Evolutionary conservation across 1,140 invertebrate genomes (phyloP).

Genomic region (Elysia chlorotica): DNA sequence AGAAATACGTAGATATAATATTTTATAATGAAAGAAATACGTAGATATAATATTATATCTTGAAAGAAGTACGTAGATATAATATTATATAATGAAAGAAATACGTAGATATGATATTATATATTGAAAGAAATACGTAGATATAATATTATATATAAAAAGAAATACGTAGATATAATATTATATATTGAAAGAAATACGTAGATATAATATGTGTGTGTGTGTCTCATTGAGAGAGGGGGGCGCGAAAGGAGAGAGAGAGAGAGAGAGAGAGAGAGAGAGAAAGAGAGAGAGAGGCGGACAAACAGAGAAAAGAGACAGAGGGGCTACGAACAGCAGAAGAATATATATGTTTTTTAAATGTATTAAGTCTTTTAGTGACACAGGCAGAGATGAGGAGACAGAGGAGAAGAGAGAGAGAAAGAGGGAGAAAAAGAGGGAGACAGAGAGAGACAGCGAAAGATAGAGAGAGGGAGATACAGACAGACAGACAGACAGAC

Average conservation of each 20-base stretch:
- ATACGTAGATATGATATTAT: too few species aligned
- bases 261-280: not conserved
- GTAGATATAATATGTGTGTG: not conserved
- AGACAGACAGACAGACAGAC: constrained; percentile 5
- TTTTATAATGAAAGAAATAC: too few species aligned
- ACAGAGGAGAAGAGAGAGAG: not conserved
- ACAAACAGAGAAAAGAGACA: too few species aligned
- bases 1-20: too few species aligned
- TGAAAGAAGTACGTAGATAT: too few species aligned
- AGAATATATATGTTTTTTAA: not conserved
- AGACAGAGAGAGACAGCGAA: constrained; percentile 1
- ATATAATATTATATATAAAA: too few species aligned
- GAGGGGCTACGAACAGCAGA: not conserved
- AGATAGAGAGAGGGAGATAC: not conserved
- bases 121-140: too few species aligned
- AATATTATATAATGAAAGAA: too few species aligned
- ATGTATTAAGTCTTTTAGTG: not conserved
- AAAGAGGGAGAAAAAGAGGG: not conserved
- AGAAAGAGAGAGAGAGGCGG: not conserved
- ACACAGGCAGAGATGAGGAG: not conserved
- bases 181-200: too few species aligned
- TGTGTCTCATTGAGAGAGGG: not conserved
- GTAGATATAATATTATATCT: too few species aligned
- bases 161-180: too few species aligned
- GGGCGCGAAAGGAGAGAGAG: not conserved